A percentile compares a stretch with the other conserved stretches of the same genome.
Evolutionary conservation across 2,888 invertebrate genomes (phyloP).

Genomic region (Latrodectus hesperus): DNA sequence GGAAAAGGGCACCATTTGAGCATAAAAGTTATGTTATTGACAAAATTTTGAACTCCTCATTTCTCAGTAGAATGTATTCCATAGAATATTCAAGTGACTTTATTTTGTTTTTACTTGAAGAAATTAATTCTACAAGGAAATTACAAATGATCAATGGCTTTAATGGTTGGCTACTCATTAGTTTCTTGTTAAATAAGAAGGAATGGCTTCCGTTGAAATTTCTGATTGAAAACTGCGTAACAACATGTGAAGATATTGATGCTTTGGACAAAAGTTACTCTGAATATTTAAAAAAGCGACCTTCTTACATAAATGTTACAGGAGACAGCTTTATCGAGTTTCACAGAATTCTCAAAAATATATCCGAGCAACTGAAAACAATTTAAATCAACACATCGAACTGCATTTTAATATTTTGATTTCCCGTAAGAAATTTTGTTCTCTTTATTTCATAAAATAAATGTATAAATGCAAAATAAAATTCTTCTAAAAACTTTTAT

Average conservation of each 20-base stretch:
- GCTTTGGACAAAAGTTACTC: no score
- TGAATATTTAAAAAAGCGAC: no score
- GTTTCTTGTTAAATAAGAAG: background rate
- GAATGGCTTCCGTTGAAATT: background rate
- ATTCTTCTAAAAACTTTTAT: no score
- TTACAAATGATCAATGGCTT: background rate
- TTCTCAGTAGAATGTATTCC: background rate
- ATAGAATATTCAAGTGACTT: background rate
- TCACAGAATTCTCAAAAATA: no score
- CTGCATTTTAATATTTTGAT: no score
- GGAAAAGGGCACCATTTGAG: background rate
- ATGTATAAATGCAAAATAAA: no score
- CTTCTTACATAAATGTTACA: no score
- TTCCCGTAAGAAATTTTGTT: no score
- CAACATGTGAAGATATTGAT: background rate
- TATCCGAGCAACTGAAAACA: no score
- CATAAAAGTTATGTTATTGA: conserved; percentile 2
- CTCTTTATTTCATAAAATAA: no score
- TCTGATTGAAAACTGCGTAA: background rate
- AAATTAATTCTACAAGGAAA: background rate
- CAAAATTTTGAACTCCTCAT: background rate
- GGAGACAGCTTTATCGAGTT: no score
- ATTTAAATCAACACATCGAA: no score
- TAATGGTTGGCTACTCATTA: conserved; percentile 1
- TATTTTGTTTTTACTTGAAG: background rate